These are phyloP conservation scores for Conops quadrifasciatus DNA, from an alignment of 2,888 invertebrate species.

Conservation along the genomic window DNA sequence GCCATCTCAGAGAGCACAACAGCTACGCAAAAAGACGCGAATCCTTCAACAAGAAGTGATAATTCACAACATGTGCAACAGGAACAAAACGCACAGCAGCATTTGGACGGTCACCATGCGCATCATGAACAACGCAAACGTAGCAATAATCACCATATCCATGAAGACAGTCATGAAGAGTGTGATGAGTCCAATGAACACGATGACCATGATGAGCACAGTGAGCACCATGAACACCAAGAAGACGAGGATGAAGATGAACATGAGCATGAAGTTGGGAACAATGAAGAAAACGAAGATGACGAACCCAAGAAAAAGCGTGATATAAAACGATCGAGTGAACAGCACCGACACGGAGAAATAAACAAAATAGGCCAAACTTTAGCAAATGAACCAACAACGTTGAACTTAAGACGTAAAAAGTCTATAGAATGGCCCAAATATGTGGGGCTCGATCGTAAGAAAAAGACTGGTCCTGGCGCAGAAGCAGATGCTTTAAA, in stretches of 20 bases:
- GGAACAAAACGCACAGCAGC: not conserved
- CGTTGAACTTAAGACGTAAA: conserved; percentile 72
- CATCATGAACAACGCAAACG: conserved; percentile 57
- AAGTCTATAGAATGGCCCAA: conserved; percentile 88
- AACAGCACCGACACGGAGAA: conserved; percentile 46
- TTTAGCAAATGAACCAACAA: conserved; percentile 66
- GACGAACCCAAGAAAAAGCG: conserved; percentile 66
- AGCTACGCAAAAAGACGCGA: not conserved
- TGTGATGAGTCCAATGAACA: conserved; percentile 43
- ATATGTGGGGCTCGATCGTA: conserved; percentile 85
- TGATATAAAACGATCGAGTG: conserved; percentile 43
- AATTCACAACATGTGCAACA: not conserved
- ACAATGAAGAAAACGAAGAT: conserved; percentile 60
- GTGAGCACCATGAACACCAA: conserved; percentile 55
- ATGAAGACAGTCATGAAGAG: conserved; percentile 48
- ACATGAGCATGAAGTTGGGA: conserved; percentile 61
- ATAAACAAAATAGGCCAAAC: conserved; percentile 50
- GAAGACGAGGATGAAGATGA: conserved; percentile 59
- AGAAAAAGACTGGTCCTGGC: conserved; percentile 69
- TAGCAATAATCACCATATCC: conserved; percentile 53
- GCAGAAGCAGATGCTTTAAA: conserved; percentile 24
- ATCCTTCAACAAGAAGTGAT: not conserved
- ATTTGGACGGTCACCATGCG: conserved; percentile 59
- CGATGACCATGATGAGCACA: conserved; percentile 47
- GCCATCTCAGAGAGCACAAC: too few species aligned